phyloP scores from a whole-genome alignment of 2,797 vertebrate species.

The Steatocranus sp. region DNA sequence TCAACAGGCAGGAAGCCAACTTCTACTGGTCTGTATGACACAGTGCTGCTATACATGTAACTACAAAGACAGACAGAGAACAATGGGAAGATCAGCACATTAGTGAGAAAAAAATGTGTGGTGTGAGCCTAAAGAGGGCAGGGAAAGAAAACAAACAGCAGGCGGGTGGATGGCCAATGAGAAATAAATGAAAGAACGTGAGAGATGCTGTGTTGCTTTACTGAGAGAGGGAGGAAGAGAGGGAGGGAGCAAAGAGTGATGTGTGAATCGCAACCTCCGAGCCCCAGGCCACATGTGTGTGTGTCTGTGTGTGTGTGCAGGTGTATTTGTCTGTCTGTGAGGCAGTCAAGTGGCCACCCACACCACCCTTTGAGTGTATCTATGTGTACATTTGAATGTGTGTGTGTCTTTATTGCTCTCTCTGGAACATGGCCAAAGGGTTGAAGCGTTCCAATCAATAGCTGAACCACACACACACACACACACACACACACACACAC shows the following conservation, averaged over 20 bases:
- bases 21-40: slow-evolving; percentile 58
- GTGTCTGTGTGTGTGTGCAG: not conserved
- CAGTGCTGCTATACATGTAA: slow-evolving; percentile 10
- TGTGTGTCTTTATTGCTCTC: slow-evolving; percentile 29
- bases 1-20: slow-evolving; percentile 75
- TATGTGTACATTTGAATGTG: not conserved
- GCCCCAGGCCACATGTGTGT: slow-evolving; percentile 27
- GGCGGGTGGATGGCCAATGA: slow-evolving; percentile 6
- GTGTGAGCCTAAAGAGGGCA: not conserved
- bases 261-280: slow-evolving; percentile 42
- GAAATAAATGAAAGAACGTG: slow-evolving; percentile 13
- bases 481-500: too few species aligned
- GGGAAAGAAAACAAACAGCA: slow-evolving; percentile 7
- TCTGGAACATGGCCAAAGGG: slow-evolving; percentile 52
- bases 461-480: not conserved
- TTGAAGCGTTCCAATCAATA: slow-evolving; percentile 57
- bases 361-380: not conserved
- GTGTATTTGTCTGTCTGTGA: not conserved
- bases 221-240: not conserved
- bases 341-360: slow-evolving; percentile 36
- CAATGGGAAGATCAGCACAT: not conserved
- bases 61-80: not conserved
- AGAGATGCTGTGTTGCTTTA: slow-evolving; percentile 18
- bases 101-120: not conserved
- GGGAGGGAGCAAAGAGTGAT: slow-evolving; percentile 24